phyloP scores from a whole-genome alignment of 2,797 vertebrate genomes.

The Syngnathus acus region DNA sequence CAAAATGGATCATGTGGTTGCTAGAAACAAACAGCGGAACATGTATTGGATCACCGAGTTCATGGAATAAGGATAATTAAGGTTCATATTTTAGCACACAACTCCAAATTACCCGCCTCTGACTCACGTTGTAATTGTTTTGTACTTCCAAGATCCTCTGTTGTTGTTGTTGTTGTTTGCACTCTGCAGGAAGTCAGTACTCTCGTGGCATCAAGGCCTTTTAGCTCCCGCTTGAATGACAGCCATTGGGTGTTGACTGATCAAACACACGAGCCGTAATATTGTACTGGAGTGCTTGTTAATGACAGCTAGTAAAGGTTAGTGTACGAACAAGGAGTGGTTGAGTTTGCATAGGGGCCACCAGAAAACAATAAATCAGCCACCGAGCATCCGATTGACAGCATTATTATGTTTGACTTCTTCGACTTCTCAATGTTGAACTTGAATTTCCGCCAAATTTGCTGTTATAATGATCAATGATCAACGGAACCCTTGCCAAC shows the following conservation, averaged over 20 bases:
- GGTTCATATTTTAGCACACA: not conserved
- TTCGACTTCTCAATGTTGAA: not conserved
- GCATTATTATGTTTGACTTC: not conserved
- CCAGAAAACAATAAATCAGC: not conserved
- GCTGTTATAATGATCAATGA: not conserved
- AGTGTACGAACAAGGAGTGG: constrained; percentile 1
- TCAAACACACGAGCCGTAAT: not conserved
- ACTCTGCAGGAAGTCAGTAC: not conserved
- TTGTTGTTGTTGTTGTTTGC: not conserved
- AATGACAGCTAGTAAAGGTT: constrained; percentile 2
- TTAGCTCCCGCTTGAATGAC: not conserved
- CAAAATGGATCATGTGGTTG: not conserved
- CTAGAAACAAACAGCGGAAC: not conserved
- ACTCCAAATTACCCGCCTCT: not conserved
- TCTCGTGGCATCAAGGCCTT: not conserved
- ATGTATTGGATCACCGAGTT: not conserved
- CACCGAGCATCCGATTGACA: not conserved
- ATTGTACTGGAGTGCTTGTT: not conserved
- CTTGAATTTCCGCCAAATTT: not conserved
- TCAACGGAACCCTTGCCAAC: not conserved
- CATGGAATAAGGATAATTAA: not conserved
- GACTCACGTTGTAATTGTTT: constrained; percentile 2
- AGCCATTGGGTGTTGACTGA: not conserved
- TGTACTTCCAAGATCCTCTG: not conserved
- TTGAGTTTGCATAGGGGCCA: not conserved